Evolutionary conservation across 2,113 vertebrate genomes (phyloP).

Genomic region (Geococcyx californianus): DNA sequence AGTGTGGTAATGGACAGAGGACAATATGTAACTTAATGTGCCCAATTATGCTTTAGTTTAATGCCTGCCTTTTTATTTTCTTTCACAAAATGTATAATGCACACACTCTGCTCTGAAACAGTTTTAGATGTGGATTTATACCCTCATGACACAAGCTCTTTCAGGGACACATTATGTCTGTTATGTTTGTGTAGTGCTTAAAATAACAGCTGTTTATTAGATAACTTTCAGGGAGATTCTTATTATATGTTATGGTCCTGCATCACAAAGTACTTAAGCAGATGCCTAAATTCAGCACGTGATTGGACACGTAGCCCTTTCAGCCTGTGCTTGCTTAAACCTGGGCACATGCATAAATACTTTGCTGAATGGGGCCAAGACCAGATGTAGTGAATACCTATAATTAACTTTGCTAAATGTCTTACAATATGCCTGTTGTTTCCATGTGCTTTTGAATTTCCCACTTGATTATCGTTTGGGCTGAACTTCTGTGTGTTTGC

Average conservation of each 20-base stretch:
- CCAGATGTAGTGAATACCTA: constrained; percentile 33
- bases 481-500: not conserved
- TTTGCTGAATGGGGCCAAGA: constrained; percentile 19
- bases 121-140: not conserved
- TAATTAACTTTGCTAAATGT: constrained; percentile 57
- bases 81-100: not conserved
- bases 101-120: not conserved
- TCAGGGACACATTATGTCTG: not conserved
- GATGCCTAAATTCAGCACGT: not conserved
- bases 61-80: not conserved
- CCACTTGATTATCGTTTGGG: not conserved
- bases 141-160: not conserved
- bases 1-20: not conserved
- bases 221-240: not conserved
- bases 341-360: constrained; percentile 15
- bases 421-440: constrained; percentile 45
- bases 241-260: not conserved
- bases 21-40: not conserved
- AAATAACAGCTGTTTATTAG: constrained; percentile 39
- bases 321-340: constrained; percentile 2
- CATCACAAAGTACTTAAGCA: constrained; percentile 27
- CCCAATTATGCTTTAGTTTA: not conserved
- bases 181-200: not conserved
- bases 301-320: not conserved
- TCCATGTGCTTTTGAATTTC: constrained; percentile 36